Evolutionary conservation across 2,113 vertebrate genomes (phyloP), one percentile per base, ranked within the genome.

Genomic region (Marcusenius ussheri): DNA sequence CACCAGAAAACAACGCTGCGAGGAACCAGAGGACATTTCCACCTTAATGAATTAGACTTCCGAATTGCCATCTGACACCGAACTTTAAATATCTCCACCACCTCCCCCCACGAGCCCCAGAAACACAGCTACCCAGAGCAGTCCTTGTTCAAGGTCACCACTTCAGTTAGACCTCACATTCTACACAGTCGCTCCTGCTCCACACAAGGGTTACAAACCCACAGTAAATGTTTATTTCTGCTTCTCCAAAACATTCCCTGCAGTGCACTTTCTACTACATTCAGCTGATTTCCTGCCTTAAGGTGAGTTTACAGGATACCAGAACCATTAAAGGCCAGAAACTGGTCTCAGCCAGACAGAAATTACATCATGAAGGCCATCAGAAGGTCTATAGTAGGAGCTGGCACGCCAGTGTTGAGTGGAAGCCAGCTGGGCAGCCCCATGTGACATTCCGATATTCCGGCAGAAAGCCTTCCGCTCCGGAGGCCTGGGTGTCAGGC

Each of bases 81-180:
- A 89, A 89, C 88, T 88, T 27, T 62, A 89, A 62, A 88, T 46
- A 87, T 87, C 19, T 42, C 35, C 31, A 6, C 51, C 56, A 27
- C 62, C 62, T 70, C 62, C 62, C 62, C 62, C 58, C 45, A 27
- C 47, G 8, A 88, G 88, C 24, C 88, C 88, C 88, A 47, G 53
- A 88, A 47, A 46, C 87, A 31, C 39, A 70, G 53, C 21, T n/a
- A 70, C 39, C 51, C 35, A 58, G 31, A 24, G 10, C 42, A 70
- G 56, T 83, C 70, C 88, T 80, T 39, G 27, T 45, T 21, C 70
- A 80, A 39, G 27, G 66, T 80, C 66, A 89, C n/a, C 15, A 31
- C 62, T 83, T 49, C 45, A 13, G 21, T 42, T 42, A 80, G 27
- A 50, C 85, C 49, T 45, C 87, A 42, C 17, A 10, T 87, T 62